These are phyloP conservation scores for Philypnodon macrostomus DNA, from an alignment of 2,797 vertebrate genomes.

Conservation along the genomic window DNA sequence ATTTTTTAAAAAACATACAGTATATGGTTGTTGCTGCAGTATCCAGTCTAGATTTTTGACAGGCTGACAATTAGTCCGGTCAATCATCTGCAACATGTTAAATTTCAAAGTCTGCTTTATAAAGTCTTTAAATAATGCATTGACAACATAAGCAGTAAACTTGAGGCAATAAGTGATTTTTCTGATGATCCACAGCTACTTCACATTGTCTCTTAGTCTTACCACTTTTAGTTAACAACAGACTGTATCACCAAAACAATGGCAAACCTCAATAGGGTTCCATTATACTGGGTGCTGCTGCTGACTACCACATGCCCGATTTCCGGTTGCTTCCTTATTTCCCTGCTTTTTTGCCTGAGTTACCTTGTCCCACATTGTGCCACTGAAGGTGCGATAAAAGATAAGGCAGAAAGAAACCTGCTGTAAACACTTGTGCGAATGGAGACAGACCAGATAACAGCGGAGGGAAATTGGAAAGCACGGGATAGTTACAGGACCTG, in stretches of 20 bases:
- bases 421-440: conserved; percentile 62
- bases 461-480: conserved; percentile 61
- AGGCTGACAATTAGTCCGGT: no score
- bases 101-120: background rate
- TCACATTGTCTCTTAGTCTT: background rate
- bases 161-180: no score
- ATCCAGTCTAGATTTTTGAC: no score
- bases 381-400: conserved; percentile 51
- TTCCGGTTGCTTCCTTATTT: conserved; percentile 18
- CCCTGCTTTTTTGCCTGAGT: conserved; percentile 35
- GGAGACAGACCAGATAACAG: conserved; percentile 63
- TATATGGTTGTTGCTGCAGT: no score
- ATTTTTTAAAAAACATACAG: no score
- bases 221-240: background rate
- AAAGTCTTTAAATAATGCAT: background rate
- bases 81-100: background rate
- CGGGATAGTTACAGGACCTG: conserved; percentile 47
- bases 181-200: no score
- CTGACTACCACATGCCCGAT: conserved; percentile 14
- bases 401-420: conserved; percentile 51
- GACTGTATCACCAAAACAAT: conserved; percentile 4
- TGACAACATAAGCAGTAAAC: background rate
- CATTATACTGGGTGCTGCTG: conserved; percentile 4
- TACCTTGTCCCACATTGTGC: conserved; percentile 47
- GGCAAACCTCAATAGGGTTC: conserved; percentile 12